A percentile compares a stretch with the other conserved stretches of the same genome.
Evolutionary conservation across 1,140 invertebrate species (phyloP).

Genomic region (Drosophila biarmipes): DNA sequence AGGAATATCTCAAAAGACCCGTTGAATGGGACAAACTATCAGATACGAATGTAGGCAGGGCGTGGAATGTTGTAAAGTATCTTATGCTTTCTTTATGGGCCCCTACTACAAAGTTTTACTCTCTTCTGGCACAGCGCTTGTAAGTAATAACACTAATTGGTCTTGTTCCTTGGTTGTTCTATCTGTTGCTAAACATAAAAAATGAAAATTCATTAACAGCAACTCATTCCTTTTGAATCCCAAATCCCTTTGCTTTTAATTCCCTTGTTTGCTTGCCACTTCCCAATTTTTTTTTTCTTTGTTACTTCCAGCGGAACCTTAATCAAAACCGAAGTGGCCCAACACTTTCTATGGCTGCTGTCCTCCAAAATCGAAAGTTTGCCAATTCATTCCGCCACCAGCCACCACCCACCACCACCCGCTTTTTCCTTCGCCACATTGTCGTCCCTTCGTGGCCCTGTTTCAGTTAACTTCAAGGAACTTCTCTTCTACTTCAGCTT

Average conservation of each 20-base stretch:
- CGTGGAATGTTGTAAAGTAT: conserved; percentile 8
- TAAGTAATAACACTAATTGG: neutral
- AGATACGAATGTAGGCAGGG: neutral
- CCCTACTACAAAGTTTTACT: neutral
- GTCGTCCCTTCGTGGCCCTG: conserved; percentile 21
- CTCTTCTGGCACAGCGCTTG: neutral
- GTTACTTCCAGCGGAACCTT: conserved; percentile 32
- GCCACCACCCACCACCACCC: neutral
- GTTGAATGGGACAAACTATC: neutral
- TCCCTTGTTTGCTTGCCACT: neutral
- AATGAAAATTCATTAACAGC: neutral
- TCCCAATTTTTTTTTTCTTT: conserved; percentile 21
- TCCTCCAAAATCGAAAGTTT: conserved; percentile 53
- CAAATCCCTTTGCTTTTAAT: conserved; percentile 1
- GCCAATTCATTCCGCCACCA: conserved; percentile 35
- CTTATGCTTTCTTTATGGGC: neutral
- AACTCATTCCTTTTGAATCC: conserved; percentile 4
- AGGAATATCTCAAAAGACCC: neutral
- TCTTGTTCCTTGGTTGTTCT: neutral
- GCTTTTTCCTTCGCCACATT: conserved; percentile 20
- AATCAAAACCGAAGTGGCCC: conserved; percentile 45
- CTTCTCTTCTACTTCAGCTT: conserved; percentile 38
- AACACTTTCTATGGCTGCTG: conserved; percentile 30
- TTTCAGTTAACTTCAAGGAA: conserved; percentile 47
- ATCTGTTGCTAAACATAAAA: neutral